These are phyloP conservation scores for Chrysomela aeneicollis DNA, from an alignment of 2,888 invertebrate genomes.

Conservation along the genomic window DNA sequence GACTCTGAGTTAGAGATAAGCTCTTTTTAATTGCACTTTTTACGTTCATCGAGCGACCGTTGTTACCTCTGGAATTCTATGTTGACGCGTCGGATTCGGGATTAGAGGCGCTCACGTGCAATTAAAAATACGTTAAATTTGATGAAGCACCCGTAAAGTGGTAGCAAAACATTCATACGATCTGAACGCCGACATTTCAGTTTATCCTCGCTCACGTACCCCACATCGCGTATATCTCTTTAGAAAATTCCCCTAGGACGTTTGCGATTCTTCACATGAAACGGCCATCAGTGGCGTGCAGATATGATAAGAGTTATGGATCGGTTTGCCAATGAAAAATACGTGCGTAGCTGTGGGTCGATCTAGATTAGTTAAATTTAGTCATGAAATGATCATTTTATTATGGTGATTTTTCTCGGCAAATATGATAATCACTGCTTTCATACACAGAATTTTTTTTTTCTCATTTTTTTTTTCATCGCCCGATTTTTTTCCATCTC, in stretches of 20 bases:
- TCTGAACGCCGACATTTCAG: neutral
- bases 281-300: neutral
- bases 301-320: neutral
- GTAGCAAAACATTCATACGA: neutral
- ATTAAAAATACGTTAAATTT: neutral
- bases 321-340: neutral
- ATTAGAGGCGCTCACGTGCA: neutral
- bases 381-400: constrained; percentile 2
- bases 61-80: neutral
- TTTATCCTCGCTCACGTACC: neutral
- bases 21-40: neutral
- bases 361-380: neutral
- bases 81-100: neutral
- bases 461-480: no score
- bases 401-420: no score
- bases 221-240: neutral
- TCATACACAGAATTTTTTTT: no score
- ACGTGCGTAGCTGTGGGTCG: no score
- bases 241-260: neutral
- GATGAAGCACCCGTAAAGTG: neutral
- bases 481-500: no score
- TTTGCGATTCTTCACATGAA: neutral
- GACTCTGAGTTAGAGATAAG: neutral
- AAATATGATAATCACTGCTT: no score
- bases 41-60: neutral